Percentiles rank a stretch among this genome's conserved stretches.
These are phyloP conservation scores for Agonum fuliginosum DNA, from an alignment of 2,888 invertebrate genomes.

Conservation along the genomic window DNA sequence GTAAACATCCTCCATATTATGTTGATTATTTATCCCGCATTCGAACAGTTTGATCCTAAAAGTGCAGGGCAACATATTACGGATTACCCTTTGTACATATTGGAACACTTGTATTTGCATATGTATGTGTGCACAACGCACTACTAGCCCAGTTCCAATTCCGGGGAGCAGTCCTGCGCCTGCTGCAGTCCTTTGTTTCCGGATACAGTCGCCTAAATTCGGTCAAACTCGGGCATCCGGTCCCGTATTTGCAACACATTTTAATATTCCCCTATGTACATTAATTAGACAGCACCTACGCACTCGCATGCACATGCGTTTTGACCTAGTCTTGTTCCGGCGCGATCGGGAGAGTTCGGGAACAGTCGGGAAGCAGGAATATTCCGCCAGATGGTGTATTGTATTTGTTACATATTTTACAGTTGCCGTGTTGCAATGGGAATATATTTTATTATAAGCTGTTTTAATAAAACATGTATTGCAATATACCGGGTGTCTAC, in stretches of 20 bases:
- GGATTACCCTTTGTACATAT: background rate
- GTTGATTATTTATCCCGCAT: no score
- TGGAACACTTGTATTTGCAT: background rate
- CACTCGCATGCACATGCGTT: slow-evolving; percentile 19
- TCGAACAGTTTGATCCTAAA: slow-evolving; percentile 4
- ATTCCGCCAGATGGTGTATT: slow-evolving; percentile 2
- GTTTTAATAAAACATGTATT: slow-evolving; percentile 16
- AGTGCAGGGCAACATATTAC: background rate
- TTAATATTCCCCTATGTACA: slow-evolving; percentile 31
- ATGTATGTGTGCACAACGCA: no score
- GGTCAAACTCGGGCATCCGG: background rate
- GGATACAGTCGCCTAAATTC: slow-evolving; percentile 23
- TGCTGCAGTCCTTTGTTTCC: background rate
- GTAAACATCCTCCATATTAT: no score
- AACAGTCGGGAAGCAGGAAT: background rate
- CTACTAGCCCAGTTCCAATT: slow-evolving; percentile 17
- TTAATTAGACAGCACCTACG: slow-evolving; percentile 28
- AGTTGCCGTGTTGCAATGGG: background rate
- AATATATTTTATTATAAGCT: slow-evolving; percentile 8
- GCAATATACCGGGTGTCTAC: no score
- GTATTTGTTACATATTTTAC: slow-evolving; percentile 34
- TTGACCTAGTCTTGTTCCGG: slow-evolving; percentile 36
- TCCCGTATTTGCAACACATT: slow-evolving; percentile 34
- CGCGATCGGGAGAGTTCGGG: background rate
- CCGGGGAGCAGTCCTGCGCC: no score